Base-by-base conservation (phyloP, 2,113 vertebrate species). In the Malurus alboscapulatus region DNA sequence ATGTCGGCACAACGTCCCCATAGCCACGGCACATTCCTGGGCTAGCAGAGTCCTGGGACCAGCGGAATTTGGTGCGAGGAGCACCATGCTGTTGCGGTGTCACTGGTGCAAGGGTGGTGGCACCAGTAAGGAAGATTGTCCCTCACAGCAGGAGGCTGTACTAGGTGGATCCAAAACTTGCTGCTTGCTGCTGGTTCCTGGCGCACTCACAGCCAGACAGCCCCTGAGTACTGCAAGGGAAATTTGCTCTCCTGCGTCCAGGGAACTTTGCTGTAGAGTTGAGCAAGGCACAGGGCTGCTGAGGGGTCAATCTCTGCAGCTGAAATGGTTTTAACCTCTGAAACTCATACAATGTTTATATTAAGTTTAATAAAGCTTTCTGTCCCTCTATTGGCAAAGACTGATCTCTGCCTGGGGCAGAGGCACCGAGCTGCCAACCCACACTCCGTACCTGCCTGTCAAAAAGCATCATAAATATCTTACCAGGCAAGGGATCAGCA, bases 31-130 rank as follows among this genome's bases (percentile, higher is more conserved):
- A 72, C 3, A 0, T 7, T 69, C 47, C 32, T 13, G 26, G 32
- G 16, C 34, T 14, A 4, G 12, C 2, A 0, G 22, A 42, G 3
- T 34, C 50, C 58, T 3, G 3, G 12, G n/a, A 18, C 26, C 58
- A 38, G 30, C 0, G 7, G 26, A 32, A 38, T 17, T 19, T 0
- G 1, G 25, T 12, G 27, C 0, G 1, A 80, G 58, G 11, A 47
- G 45, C 19, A 17, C 24, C 0, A 2, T 0, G 3, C 50, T 27
- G 20, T 16, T 8, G 5, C 44, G 8, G 26, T 59, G 45, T 55
- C 4, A 6, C 44, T 65, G 78, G 30, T 68, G 44, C 19, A 4
- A 3, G 20, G 10, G 29, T 48, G 14, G 21, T 54, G 59, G 47
- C 29, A 32, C 2, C 1, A 0, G 10, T 34, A 7, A 45, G 53